Percentiles rank a stretch among this genome's conserved stretches.
phyloP scores from a whole-genome alignment of 2,797 vertebrate species.

The Craterocephalus amniculus region DNA sequence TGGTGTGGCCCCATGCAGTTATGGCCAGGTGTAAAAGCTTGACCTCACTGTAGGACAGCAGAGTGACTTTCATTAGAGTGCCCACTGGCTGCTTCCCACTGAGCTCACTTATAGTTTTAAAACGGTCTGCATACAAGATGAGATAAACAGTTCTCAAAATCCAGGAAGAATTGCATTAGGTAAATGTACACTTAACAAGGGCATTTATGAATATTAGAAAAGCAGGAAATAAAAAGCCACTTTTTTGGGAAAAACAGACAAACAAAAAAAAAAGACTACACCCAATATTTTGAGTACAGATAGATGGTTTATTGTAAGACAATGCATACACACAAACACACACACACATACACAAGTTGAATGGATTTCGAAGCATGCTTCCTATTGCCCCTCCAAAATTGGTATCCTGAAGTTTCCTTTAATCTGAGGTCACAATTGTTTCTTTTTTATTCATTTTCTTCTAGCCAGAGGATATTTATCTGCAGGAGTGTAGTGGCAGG shows the following conservation, averaged over 20 bases:
- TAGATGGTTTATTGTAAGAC: too few relatives aligned
- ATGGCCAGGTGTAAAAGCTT: constrained; percentile 80
- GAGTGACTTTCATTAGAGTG: constrained; percentile 79
- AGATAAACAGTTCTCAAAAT: constrained; percentile 54
- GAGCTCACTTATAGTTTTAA: constrained; percentile 67
- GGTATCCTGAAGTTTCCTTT: constrained; percentile 65
- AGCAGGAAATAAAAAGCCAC: too few relatives aligned
- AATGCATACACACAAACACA: too few relatives aligned
- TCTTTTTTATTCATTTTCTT: constrained; percentile 79
- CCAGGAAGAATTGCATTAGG: constrained; percentile 43
- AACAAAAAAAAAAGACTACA: too few relatives aligned
- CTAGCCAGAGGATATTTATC: constrained; percentile 82
- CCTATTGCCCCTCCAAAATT: constrained; percentile 50
- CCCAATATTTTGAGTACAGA: too few relatives aligned
- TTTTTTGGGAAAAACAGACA: too few relatives aligned
- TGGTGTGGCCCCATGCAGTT: constrained; percentile 69
- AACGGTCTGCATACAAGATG: constrained; percentile 59
- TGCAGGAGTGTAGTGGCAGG: constrained; percentile 64
- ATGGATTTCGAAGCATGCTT: constrained; percentile 72
- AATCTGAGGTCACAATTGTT: constrained; percentile 71
- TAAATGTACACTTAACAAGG: constrained; percentile 37
- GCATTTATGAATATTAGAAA: constrained; percentile 10
- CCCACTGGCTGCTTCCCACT: constrained; percentile 70
- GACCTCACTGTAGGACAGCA: constrained; percentile 80
- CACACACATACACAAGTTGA: constrained; percentile 25